phyloP scores from a whole-genome alignment of 2,113 vertebrate genomes.

The Vombatus ursinus region DNA sequence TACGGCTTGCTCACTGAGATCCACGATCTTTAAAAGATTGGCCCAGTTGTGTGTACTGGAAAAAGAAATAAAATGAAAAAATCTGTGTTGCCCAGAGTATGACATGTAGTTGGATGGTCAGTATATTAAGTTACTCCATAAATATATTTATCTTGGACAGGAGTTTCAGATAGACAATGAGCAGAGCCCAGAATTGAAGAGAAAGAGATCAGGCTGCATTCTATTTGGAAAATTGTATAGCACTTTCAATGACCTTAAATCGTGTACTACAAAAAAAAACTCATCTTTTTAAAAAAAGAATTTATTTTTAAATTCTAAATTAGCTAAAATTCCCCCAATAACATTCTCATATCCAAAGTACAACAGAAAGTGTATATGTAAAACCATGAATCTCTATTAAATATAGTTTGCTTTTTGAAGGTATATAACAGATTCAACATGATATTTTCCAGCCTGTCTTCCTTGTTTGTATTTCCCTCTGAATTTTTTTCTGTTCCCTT shows the following conservation, averaged over 20 bases:
- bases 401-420: neutral
- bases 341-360: neutral
- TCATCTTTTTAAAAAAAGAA: neutral
- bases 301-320: neutral
- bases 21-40: neutral
- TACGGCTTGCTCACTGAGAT: neutral
- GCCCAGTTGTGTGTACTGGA: neutral
- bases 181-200: neutral
- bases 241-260: neutral
- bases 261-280: neutral
- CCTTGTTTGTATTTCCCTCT: neutral
- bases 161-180: neutral
- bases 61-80: neutral
- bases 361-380: neutral
- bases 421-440: neutral
- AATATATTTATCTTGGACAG: neutral
- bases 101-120: neutral
- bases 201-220: neutral
- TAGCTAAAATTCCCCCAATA: neutral
- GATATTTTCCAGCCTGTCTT: neutral
- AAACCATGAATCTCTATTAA: neutral
- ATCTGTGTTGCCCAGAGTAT: neutral
- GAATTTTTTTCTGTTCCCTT: neutral
- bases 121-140: conserved; percentile 2
- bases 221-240: neutral